Conservation (phyloP, 92 coral and sea anemone genomes). For the Siderastrea radians region DNA sequence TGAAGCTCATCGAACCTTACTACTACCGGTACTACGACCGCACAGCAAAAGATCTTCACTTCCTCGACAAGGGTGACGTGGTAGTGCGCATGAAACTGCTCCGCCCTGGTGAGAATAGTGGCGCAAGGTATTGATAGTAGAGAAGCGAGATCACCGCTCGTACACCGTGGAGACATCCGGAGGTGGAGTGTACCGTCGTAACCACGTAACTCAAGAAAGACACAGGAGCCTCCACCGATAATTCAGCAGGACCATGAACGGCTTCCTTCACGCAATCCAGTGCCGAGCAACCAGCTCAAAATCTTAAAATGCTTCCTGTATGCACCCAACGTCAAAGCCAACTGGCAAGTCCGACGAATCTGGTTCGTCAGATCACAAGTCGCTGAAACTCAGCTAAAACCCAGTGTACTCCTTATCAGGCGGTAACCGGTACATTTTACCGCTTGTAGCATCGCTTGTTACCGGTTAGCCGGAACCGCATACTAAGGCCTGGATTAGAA, state of each 20-base stretch:
- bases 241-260: not conserved
- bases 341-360: not conserved
- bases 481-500: too few relatives aligned
- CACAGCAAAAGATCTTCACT: conserved; percentile 13
- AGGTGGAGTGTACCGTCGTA: not conserved
- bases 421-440: too few relatives aligned
- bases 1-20: not conserved
- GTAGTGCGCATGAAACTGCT: conserved; percentile 16
- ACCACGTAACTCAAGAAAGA: too few relatives aligned
- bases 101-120: not conserved
- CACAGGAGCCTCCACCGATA: not conserved
- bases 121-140: conserved; percentile 1
- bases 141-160: not conserved
- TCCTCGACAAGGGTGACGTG: conserved; percentile 1
- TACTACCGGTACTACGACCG: conserved; percentile 22
- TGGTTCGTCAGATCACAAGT: too few relatives aligned
- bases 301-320: not conserved
- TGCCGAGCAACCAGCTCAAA: not conserved
- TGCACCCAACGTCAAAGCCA: not conserved
- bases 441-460: too few relatives aligned
- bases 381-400: too few relatives aligned
- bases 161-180: not conserved
- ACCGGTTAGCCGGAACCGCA: too few relatives aligned
- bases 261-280: not conserved
- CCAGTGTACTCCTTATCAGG: too few relatives aligned